These are phyloP conservation scores for Danionella cerebrum DNA, from an alignment of 2,113 vertebrate species.

Conservation along the genomic window DNA sequence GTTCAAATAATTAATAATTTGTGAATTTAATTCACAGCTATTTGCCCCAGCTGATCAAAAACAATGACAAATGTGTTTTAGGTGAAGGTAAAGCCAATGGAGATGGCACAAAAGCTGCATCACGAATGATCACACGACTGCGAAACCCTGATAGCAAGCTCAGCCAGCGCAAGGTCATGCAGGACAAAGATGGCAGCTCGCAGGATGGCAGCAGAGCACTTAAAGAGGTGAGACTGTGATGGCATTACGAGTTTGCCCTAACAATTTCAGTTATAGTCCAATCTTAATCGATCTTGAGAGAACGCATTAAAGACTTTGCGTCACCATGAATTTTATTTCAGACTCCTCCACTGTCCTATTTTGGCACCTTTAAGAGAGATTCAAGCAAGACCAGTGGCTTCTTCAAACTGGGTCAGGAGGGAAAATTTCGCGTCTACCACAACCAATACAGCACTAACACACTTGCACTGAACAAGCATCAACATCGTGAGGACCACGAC, in stretches of 20 bases:
- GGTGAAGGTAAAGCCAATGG: constrained; percentile 66
- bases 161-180: constrained; percentile 79
- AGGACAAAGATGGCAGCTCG: constrained; percentile 74
- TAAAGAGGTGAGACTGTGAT: constrained; percentile 76
- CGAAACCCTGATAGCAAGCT: constrained; percentile 85
- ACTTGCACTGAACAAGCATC: constrained; percentile 94
- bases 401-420: constrained; percentile 91
- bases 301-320: too few relatives aligned
- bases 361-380: constrained; percentile 71
- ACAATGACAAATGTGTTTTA: constrained; percentile 35
- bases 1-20: too few relatives aligned
- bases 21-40: too few relatives aligned
- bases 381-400: constrained; percentile 70
- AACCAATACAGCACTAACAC: constrained; percentile 96
- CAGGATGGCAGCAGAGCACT: constrained; percentile 74
- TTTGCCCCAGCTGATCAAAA: too few relatives aligned
- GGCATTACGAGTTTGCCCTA: too few relatives aligned
- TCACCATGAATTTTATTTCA: not conserved
- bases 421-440: constrained; percentile 95
- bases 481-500: constrained; percentile 96
- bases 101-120: constrained; percentile 50
- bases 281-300: too few relatives aligned
- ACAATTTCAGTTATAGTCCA: too few relatives aligned
- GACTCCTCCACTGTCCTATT: constrained; percentile 16
- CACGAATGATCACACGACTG: constrained; percentile 77